These are phyloP conservation scores for Spermophilus dauricus DNA, from an alignment of 2,113 vertebrate genomes.

Conservation along the genomic window DNA sequence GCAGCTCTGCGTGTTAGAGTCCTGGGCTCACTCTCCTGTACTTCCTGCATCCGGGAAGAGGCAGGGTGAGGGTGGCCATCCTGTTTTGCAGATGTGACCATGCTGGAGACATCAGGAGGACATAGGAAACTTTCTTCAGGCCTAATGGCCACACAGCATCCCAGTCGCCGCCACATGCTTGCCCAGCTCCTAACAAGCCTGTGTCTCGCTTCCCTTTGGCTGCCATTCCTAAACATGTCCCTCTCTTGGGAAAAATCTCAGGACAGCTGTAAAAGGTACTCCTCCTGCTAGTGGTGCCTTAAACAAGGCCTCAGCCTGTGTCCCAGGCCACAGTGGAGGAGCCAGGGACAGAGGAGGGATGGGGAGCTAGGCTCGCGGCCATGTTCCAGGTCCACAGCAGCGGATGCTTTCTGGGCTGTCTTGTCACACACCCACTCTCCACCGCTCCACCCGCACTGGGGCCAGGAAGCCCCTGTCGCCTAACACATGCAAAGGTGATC, in stretches of 20 bases:
- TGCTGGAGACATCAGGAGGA: background rate
- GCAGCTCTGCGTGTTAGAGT: background rate
- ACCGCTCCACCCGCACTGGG: background rate
- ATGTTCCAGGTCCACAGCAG: accelerated
- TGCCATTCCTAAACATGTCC: background rate
- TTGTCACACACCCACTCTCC: background rate
- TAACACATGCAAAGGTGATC: background rate
- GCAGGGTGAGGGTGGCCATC: accelerated
- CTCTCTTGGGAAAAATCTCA: background rate
- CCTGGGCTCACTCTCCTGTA: background rate
- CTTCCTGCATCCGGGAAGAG: background rate
- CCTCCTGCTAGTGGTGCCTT: background rate
- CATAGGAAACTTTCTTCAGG: background rate
- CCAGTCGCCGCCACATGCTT: background rate
- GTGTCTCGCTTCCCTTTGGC: background rate
- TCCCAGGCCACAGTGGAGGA: background rate
- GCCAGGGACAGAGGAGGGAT: background rate
- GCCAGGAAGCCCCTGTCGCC: background rate
- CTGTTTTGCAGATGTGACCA: background rate
- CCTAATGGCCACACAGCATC: background rate
- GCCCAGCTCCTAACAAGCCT: background rate
- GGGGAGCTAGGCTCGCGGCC: accelerated
- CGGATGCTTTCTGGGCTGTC: background rate
- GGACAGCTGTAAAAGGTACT: background rate
- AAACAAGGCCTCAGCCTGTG: background rate